Evolutionary conservation across 1,140 invertebrate species (phyloP).

Genomic region (Caenorhabditis tropicalis): DNA sequence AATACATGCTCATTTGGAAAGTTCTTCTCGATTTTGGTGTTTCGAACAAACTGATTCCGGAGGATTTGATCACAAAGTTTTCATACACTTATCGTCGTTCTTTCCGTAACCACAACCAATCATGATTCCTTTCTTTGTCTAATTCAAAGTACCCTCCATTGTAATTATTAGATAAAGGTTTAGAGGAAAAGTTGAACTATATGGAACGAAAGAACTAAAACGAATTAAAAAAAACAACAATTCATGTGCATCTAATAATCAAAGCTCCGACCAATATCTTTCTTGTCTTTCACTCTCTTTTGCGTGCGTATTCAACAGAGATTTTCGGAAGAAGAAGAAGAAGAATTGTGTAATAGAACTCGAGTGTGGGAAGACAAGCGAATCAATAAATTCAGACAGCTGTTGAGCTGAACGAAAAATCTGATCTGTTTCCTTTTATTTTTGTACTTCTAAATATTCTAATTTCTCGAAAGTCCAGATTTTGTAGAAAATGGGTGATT

Average conservation of each 20-base stretch:
- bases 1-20: slow-evolving; percentile 53
- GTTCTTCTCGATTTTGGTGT: slow-evolving; percentile 31
- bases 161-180: no score
- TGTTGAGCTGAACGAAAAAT: slow-evolving; percentile 32
- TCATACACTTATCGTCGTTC: background rate
- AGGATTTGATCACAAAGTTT: background rate
- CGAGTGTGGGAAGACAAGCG: background rate
- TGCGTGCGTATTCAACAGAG: background rate
- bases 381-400: slow-evolving; percentile 9
- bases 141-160: no score
- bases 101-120: background rate
- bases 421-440: background rate
- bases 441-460: background rate
- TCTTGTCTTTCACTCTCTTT: no score
- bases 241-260: background rate
- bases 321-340: slow-evolving; percentile 5
- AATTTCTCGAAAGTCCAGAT: background rate
- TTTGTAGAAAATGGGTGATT: slow-evolving; percentile 44
- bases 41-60: background rate
- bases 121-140: background rate
- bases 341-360: slow-evolving; percentile 20
- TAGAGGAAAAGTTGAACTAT: no score
- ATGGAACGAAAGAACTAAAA: no score
- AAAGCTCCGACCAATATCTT: background rate
- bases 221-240: background rate